Evolutionary conservation across 92 coral and sea anemone species (phyloP).

Genomic region (Scolanthus callimorphus): DNA sequence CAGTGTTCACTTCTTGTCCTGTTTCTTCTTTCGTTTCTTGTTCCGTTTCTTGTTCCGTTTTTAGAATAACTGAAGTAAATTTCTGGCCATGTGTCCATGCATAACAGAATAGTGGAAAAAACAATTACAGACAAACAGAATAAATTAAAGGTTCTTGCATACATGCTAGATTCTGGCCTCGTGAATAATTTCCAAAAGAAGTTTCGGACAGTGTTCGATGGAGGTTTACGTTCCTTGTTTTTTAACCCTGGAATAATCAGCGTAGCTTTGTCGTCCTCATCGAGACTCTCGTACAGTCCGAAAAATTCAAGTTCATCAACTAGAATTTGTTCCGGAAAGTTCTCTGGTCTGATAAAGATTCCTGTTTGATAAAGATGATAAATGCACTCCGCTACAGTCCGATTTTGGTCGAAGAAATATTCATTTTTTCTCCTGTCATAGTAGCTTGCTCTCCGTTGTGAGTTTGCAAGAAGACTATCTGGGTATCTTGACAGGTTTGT

Average conservation of each 20-base stretch:
- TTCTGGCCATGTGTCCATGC: constrained; percentile 5
- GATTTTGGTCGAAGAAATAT: constrained; percentile 31
- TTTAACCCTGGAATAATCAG: constrained; percentile 14
- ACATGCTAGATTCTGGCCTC: constrained; percentile 14
- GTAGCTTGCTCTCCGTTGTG: constrained; percentile 10
- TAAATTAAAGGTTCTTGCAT: constrained; percentile 15
- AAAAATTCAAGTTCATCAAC: constrained; percentile 34
- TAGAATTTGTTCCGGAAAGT: constrained; percentile 37
- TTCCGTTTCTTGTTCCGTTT: not conserved
- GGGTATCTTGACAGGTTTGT: constrained; percentile 15
- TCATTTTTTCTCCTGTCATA: constrained; percentile 21
- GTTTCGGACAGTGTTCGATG: constrained; percentile 9
- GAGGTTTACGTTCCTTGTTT: constrained; percentile 8
- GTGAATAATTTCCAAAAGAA: constrained; percentile 26
- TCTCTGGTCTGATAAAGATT: constrained; percentile 18
- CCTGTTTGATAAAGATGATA: constrained; percentile 14
- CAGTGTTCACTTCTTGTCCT: not conserved
- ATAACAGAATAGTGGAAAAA: constrained; percentile 16
- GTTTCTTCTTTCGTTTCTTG: not conserved
- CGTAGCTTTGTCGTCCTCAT: constrained; percentile 5
- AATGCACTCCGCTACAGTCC: constrained; percentile 27
- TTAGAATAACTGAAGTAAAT: not conserved
- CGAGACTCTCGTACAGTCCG: constrained; percentile 26
- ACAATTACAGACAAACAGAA: constrained; percentile 14
- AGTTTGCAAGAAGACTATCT: constrained; percentile 19